Evolutionary conservation across 2,888 invertebrate genomes (phyloP), one percentile per base, ranked within the genome.

Genomic region (Apeira syringaria): DNA sequence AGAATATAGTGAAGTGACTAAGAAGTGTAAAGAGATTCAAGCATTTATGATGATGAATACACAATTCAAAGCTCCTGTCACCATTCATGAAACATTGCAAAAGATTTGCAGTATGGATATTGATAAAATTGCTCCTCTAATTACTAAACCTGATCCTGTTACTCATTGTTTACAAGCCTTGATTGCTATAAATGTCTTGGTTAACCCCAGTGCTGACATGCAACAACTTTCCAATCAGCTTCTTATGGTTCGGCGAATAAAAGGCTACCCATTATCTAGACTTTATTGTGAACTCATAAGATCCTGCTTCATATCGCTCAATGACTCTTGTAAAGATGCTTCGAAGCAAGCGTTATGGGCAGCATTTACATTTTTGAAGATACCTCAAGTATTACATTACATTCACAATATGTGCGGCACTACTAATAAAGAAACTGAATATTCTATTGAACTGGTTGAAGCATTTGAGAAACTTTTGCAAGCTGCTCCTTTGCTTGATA

Each of bases 281-380:
- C 79, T 98, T 0, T 98, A 96, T 69, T 95, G 96, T 71, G 98
- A 98, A 90, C 91, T 98, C 17, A 95, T 98, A 59, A 91, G 98
- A 51, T 96, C 97, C 0, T 96, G 97, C 64, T 93, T 98, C 45
- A 93, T 98, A 66, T 96, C 97, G n/a, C 81, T 98, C 2, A 95
- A 97, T 65, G 97, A 97, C 77, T 95, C 95, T 0, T 94, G 94
- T 35, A 95, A 95, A 57, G 95, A 95, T 28, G 79, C 89, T 1
- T 92, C 94, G 5, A 95, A 96, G 59, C 97, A 98, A 65, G 94
- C 97, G 2, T 93, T 97, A 63, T 98, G 98, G 97, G 97, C 97
- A 7, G 97, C 98, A 5, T 98, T 98, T 71, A 96, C 96, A 0
- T 98, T 98, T 70, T 91, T 98, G 5, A 98, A 98, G 90, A 93